Base-by-base conservation (phyloP, 1,140 invertebrate genomes). In the Diachasma alloeum region DNA sequence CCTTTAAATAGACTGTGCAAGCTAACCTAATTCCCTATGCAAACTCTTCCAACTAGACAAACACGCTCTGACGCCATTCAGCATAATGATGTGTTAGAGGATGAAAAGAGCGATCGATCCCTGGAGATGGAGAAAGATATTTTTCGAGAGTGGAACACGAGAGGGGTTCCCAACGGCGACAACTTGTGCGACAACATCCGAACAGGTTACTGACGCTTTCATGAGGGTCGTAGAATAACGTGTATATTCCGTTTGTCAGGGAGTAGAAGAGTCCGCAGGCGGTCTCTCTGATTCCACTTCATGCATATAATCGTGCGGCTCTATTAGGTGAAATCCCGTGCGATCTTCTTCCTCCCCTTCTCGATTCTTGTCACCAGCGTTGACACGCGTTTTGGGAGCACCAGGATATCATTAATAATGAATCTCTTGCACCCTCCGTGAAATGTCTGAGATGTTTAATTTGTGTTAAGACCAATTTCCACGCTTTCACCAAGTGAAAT, bases 141-240 rank as follows among this genome's bases (percentile, higher is more conserved):
- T 48, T 48, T 48, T 13, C 15, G n/a, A n/a, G n/a, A n/a, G n/a
- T 48, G 46, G 13, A 48, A 48, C 4, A 48, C 3, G 4, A 11
- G 70, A 56, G n/a, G 70, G 46, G 22, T 48, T 44, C 70, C 70
- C 44, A 72, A 72, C 46, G 46, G 70, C 46, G 70, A 71, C 39
- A 71, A 44, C 69, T 71, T 71, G 37, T 71, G 69, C 39, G 42
- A 22, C 26, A 44, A 72, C 42, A 72, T 63, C 17, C 42, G 70
- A 72, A 72, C 70, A 44, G 26, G 56, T 63, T 63, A 63, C 56
- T 63, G 56, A 63, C 24, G 56, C 56, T 63, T 63, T 63, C 68
- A 70, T 71, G 42, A 53, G 42, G 70, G n/a, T n/a, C n/a, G n/a
- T n/a, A 46, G 19, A 19, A 5, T 22, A 48, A 72, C 15, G n/a